phyloP scores from a whole-genome alignment of 2,113 vertebrate genomes.

The Prolemur simus region DNA sequence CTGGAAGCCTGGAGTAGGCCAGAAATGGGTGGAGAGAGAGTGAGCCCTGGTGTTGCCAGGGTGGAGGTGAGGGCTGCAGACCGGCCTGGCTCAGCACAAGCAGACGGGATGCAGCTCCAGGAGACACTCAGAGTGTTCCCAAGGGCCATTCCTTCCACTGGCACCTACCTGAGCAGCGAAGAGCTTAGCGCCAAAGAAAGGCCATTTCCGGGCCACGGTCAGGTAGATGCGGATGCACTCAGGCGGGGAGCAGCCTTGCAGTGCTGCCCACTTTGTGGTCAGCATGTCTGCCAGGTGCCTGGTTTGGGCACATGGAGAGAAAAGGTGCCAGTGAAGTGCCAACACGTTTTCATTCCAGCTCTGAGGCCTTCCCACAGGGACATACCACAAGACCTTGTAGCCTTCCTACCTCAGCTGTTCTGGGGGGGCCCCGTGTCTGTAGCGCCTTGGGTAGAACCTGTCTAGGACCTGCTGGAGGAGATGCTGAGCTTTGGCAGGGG shows the following conservation, averaged over 20 bases:
- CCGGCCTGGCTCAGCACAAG: background rate
- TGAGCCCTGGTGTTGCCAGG: background rate
- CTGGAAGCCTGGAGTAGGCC: background rate
- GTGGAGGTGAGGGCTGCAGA: background rate
- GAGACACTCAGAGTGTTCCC: background rate
- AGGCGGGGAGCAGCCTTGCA: slow-evolving; percentile 90
- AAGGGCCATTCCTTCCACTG: background rate
- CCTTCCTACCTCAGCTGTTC: slow-evolving; percentile 95
- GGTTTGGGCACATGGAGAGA: slow-evolving; percentile 39
- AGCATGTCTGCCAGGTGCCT: slow-evolving; percentile 91
- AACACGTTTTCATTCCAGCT: background rate
- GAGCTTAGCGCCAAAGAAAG: slow-evolving; percentile 95
- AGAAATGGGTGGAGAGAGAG: background rate
- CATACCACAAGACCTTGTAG: background rate
- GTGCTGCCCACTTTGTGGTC: slow-evolving; percentile 92
- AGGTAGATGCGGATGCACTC: slow-evolving; percentile 97
- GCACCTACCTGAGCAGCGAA: slow-evolving; percentile 92
- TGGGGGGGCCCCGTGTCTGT: slow-evolving; percentile 87
- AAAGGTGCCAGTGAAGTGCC: background rate
- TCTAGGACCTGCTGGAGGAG: slow-evolving; percentile 95
- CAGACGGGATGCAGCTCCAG: background rate
- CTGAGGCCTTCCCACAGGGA: background rate
- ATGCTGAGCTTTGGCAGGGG: slow-evolving; percentile 91
- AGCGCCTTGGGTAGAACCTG: slow-evolving; percentile 95
- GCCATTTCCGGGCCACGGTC: slow-evolving; percentile 96